Base-by-base conservation (phyloP, 2,113 vertebrate species). In the Ctenodactylus gundi region DNA sequence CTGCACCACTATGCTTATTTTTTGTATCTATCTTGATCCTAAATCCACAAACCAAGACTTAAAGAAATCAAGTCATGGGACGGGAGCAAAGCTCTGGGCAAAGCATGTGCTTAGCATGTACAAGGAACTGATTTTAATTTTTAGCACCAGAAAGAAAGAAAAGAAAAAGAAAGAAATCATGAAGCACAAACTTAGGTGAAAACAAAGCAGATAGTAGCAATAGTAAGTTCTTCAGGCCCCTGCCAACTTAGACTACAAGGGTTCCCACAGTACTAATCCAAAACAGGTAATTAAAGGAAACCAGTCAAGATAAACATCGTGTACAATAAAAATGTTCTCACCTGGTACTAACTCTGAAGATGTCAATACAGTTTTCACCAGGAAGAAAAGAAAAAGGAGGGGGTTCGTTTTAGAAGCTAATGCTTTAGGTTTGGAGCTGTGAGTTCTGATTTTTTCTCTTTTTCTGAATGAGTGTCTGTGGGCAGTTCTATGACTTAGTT, bases 211-310 rank as follows among this genome's bases (percentile, higher is more conserved):
- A 75, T 10, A 11, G 41, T 23, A 41, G 13, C 67, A 51, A 46
- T 11, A 27, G 41, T 49, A 72, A 3, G 15, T 64, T 67, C 11
- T 3, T 34, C 70, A 95, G 51, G 36, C 15, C 29, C 55, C 51
- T 20, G 51, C 70, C 95, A 82, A 57, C 77, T 58, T 87, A 82
- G 13, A 82, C 53, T 44, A 11, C 39, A 44, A 67, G n/a, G 36
- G 49, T 76, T 93, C 93, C 81, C 95, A 77, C 27, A 82, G 36
- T 12, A 62, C 67, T 93, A 68, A 62, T 53, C 76, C n/a, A 23
- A 92, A 93, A 85, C 39, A 64, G 27, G 21, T n/a, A 62, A 90
- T 95, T 90, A 95, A 85, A 93, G 57, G 73, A 57, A 91, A 92
- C 64, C 78, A 68, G 67, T 90, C 90, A 72, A 84, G 95, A 81